Evolutionary conservation across 2,113 vertebrate species (phyloP).

Genomic region (Ahaetulla prasina): DNA sequence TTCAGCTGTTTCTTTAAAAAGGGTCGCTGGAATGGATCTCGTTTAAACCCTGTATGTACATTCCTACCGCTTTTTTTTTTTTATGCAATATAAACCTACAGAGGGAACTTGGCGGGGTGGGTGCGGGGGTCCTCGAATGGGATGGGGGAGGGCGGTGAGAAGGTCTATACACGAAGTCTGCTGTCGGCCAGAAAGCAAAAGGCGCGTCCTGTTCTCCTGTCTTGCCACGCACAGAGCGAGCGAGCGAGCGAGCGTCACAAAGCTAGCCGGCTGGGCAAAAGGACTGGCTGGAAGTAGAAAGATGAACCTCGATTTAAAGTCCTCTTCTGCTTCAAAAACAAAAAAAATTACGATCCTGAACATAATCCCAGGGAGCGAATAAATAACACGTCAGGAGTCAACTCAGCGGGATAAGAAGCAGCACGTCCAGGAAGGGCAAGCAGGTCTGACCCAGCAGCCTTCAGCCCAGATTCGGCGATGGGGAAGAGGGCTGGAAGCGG

Average conservation of each 20-base stretch:
- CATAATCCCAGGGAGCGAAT: constrained; percentile 66
- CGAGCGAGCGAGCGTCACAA: neutral
- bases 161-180: neutral
- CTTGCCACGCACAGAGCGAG: neutral
- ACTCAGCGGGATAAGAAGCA: neutral
- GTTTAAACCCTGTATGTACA: constrained; percentile 73
- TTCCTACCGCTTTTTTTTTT: constrained; percentile 64
- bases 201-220: too few species aligned
- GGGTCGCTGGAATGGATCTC: constrained; percentile 90
- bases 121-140: neutral
- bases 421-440: neutral
- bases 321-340: constrained; percentile 51
- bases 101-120: neutral
- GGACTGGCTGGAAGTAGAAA: neutral
- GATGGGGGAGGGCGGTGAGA: neutral
- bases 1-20: constrained; percentile 70
- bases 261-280: neutral
- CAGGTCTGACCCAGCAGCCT: constrained; percentile 26
- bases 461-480: neutral
- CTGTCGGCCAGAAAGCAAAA: neutral
- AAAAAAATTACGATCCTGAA: constrained; percentile 42
- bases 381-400: constrained; percentile 63
- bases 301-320: constrained; percentile 1
- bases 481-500: neutral
- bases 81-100: constrained; percentile 19